phyloP scores from a whole-genome alignment of 2,888 invertebrate genomes.

The Rhagium mordax region DNA sequence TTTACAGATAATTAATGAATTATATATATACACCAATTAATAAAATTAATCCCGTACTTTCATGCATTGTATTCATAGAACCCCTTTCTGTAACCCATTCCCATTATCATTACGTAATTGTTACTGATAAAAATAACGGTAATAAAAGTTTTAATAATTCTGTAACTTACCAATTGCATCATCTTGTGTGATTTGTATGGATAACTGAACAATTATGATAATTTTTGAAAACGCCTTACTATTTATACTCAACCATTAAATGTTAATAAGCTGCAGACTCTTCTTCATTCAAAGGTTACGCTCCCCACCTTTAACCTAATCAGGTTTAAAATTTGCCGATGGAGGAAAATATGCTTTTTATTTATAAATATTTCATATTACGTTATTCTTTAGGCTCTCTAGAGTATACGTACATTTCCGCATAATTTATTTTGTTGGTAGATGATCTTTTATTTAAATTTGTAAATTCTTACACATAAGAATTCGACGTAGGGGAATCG shows the following conservation, averaged over 20 bases:
- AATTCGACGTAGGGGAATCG: not conserved
- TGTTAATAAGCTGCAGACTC: slow-evolving; percentile 7
- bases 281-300: slow-evolving; percentile 24
- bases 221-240: slow-evolving; percentile 29
- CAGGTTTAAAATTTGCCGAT: slow-evolving; percentile 8
- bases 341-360: not conserved
- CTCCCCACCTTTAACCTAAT: slow-evolving; percentile 18
- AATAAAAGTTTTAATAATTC: not conserved
- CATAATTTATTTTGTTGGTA: not conserved
- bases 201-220: slow-evolving; percentile 29
- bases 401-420: not conserved
- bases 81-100: not conserved
- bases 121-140: not conserved
- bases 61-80: not conserved
- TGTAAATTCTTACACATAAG: not conserved
- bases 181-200: slow-evolving; percentile 14
- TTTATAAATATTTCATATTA: slow-evolving; percentile 4
- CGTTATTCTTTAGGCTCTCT: not conserved
- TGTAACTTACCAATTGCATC: slow-evolving; percentile 23
- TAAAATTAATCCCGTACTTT: too few species aligned
- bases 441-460: not conserved
- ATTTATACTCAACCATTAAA: slow-evolving; percentile 23
- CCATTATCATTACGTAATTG: not conserved
- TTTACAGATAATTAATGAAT: too few species aligned
- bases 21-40: too few species aligned